Percentiles rank a stretch among this genome's conserved stretches.
These are phyloP conservation scores for Mastacembelus armatus DNA, from an alignment of 2,797 vertebrate genomes.

Conservation along the genomic window DNA sequence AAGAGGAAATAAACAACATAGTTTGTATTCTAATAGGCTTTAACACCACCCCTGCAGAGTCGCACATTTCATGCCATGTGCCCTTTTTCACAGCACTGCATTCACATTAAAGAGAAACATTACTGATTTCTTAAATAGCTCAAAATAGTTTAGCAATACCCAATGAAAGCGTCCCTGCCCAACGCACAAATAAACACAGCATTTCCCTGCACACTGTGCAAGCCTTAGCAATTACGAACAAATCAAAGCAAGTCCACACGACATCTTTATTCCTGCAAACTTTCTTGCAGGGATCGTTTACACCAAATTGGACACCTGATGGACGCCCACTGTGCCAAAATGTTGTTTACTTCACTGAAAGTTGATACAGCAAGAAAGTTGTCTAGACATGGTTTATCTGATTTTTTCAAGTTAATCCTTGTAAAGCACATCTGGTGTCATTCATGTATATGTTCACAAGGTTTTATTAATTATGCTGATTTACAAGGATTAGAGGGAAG, in stretches of 20 bases:
- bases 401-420: not conserved
- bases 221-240: conserved; percentile 34
- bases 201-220: conserved; percentile 13
- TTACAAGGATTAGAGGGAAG: too few relatives aligned
- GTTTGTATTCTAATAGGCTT: not conserved
- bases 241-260: conserved; percentile 38
- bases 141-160: conserved; percentile 24
- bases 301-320: conserved; percentile 46
- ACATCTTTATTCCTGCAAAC: conserved; percentile 10
- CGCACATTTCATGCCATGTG: conserved; percentile 7
- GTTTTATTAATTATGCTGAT: not conserved
- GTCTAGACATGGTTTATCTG: not conserved
- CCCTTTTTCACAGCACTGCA: conserved; percentile 18
- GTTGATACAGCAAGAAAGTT: not conserved
- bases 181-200: conserved; percentile 4
- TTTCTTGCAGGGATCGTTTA: conserved; percentile 29
- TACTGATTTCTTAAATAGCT: conserved; percentile 31
- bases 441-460: not conserved
- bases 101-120: conserved; percentile 21
- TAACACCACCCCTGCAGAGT: not conserved
- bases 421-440: not conserved
- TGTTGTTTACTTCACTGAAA: conserved; percentile 39
- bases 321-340: conserved; percentile 32
- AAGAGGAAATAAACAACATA: not conserved
- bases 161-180: conserved; percentile 18